Base-by-base conservation (phyloP, 2,888 invertebrate species). In the Aphodius granarius region DNA sequence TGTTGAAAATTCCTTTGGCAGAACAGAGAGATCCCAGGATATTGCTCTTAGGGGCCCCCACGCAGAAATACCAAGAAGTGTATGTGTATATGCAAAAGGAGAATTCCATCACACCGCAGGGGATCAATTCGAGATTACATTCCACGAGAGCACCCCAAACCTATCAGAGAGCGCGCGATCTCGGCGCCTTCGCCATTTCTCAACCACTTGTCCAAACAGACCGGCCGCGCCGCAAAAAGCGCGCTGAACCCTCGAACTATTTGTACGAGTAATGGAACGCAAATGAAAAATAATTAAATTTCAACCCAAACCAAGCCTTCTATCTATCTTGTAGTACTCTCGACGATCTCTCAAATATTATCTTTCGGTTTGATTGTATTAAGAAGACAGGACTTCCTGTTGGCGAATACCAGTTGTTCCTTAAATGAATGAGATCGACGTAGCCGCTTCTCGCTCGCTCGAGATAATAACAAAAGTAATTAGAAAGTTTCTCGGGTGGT, bases 391-490 rank as follows among this genome's bases (percentile, higher is more conserved):
- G 73, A 22, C 68, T 22, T 20, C 20, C 68, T 20, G 20, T n/a
- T 16, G 20, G n/a, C n/a, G 22, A 68, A 20, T 18, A 20, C 20
- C 68, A 21, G 68, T 21, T 21, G 68, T 21, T 43, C 43, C 23
- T 71, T 73, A 68, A 66, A 68, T 70, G 68, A 74, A 74, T 63
- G 68, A 70, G 74, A 74, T 74, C 74, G 68, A 43, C 63, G 68
- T 63, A n/a, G 68, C 20, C 23, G 23, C 62, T 18, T 62, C 68
- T 20, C 71, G 72, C 64, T 23, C 70, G 75, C 66, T 68, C 74
- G 73, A 68, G 76, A 79, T 79, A 75, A 77, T 78, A 79, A 78
- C 75, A 77, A 76, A 78, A 78, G 78, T 78, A 79, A 79, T 79
- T 79, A 79, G 78, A 78, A 79, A 79, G 78, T 79, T 78, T 75